Evolutionary conservation across 2,113 vertebrate genomes (phyloP).

Genomic region (Tretioscincus oriximinensis): DNA sequence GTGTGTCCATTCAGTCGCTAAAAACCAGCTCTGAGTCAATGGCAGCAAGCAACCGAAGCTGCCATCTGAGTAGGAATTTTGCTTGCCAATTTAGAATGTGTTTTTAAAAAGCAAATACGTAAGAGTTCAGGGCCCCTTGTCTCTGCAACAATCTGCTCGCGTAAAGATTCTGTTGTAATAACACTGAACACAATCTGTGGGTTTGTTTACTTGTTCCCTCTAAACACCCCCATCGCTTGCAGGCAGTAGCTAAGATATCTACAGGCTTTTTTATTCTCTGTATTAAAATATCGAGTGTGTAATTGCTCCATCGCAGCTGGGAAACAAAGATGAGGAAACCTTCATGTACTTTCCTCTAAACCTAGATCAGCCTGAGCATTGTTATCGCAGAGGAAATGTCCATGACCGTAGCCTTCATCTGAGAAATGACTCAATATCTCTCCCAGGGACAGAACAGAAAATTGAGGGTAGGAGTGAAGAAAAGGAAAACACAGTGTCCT

Average conservation of each 20-base stretch:
- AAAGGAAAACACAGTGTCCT: constrained; percentile 12
- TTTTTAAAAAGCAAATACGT: background rate
- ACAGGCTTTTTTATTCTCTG: constrained; percentile 41
- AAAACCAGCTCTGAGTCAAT: too few relatives aligned
- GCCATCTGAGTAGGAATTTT: too few relatives aligned
- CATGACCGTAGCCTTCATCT: constrained; percentile 10
- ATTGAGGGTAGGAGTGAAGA: constrained; percentile 20
- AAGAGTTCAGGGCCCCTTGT: background rate
- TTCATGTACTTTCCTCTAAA: constrained; percentile 42
- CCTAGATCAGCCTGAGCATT: constrained; percentile 46
- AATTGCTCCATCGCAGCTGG: constrained; percentile 55
- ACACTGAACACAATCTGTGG: constrained; percentile 10
- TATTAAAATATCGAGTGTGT: constrained; percentile 51
- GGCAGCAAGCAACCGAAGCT: too few relatives aligned
- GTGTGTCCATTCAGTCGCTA: too few relatives aligned
- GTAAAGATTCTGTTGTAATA: constrained; percentile 45
- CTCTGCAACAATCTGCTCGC: fast-evolving
- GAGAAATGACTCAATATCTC: constrained; percentile 60
- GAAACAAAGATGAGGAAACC: constrained; percentile 40
- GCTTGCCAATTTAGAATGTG: fast-evolving
- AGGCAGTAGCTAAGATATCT: constrained; percentile 54
- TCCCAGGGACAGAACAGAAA: constrained; percentile 42
- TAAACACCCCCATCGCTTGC: constrained; percentile 44
- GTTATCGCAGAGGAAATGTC: constrained; percentile 44
- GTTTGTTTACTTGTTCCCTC: constrained; percentile 34